A percentile compares a stretch with the other conserved stretches of the same genome.
These are phyloP conservation scores for Neodon shergylaensis DNA, from an alignment of 2,113 vertebrate genomes.

Conservation along the genomic window DNA sequence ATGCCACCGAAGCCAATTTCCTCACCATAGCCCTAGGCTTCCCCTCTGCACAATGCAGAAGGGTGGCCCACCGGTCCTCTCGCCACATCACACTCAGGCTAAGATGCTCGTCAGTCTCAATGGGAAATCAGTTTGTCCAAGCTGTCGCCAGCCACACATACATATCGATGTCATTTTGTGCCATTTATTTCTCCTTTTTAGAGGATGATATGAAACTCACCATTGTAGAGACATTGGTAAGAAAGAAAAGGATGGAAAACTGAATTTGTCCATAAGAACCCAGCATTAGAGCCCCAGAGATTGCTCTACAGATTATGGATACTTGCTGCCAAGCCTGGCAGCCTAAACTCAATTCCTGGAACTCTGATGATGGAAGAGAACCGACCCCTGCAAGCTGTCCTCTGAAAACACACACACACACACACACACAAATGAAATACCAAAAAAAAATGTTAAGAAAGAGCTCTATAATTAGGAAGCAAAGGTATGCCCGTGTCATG, in stretches of 20 bases:
- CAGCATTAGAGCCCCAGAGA: not conserved
- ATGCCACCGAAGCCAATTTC: not conserved
- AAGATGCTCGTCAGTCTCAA: not conserved
- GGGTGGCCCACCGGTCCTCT: not conserved
- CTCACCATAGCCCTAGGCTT: not conserved
- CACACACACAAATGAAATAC: not conserved
- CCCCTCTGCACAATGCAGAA: not conserved
- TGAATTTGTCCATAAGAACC: not conserved
- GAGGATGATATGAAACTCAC: not conserved
- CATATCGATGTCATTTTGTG: not conserved
- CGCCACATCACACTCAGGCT: rapidly evolving
- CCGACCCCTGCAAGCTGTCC: not conserved
- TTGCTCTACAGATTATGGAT: not conserved
- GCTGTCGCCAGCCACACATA: not conserved
- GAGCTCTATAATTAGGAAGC: not conserved
- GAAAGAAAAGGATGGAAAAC: not conserved
- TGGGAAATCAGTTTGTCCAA: not conserved
- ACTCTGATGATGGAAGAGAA: not conserved
- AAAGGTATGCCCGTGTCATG: not conserved
- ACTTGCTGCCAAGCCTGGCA: not conserved
- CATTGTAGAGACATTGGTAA: not conserved
- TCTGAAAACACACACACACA: not conserved
- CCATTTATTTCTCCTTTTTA: not conserved
- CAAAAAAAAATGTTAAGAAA: not conserved
- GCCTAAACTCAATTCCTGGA: not conserved